These are phyloP conservation scores for Atherinosoma microstoma DNA, from an alignment of 2,797 vertebrate genomes.

Conservation along the genomic window DNA sequence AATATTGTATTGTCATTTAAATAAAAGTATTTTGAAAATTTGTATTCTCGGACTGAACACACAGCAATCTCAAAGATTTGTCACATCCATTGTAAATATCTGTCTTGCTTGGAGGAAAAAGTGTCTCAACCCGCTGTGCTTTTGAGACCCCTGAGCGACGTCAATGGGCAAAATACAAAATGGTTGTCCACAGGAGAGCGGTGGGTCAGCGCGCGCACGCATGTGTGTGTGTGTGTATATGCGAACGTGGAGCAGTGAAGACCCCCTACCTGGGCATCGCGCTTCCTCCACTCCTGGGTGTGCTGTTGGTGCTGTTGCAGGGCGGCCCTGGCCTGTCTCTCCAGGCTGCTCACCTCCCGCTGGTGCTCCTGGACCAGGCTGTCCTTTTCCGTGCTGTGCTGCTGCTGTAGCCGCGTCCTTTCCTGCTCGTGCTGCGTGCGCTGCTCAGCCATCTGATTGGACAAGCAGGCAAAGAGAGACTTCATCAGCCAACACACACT, in stretches of 20 bases:
- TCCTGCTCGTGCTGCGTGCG: slow-evolving; percentile 96
- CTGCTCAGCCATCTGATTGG: slow-evolving; percentile 99
- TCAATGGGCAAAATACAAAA: slow-evolving; percentile 68
- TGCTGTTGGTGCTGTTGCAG: slow-evolving; percentile 91
- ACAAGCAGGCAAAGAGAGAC: slow-evolving; percentile 91
- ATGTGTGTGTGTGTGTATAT: slow-evolving; percentile 32
- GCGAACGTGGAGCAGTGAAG: slow-evolving; percentile 66
- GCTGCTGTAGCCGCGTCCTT: slow-evolving; percentile 96
- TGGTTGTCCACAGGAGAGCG: slow-evolving; percentile 66
- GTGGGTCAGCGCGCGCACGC: slow-evolving; percentile 49
- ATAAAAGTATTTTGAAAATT: slow-evolving; percentile 5
- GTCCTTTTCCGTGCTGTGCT: slow-evolving; percentile 93
- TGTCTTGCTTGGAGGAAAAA: slow-evolving; percentile 51
- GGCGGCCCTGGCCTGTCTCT: slow-evolving; percentile 89
- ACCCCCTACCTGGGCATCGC: slow-evolving; percentile 92
- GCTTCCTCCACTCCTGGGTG: slow-evolving; percentile 91
- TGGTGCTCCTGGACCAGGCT: slow-evolving; percentile 93
- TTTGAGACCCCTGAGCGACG: slow-evolving; percentile 68
- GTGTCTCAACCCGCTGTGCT: slow-evolving; percentile 64
- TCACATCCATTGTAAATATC: slow-evolving; percentile 13
- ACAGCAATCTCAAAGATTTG: slow-evolving; percentile 21
- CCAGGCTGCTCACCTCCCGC: slow-evolving; percentile 91
- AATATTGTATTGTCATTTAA: slow-evolving; percentile 16
- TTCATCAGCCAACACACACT: slow-evolving; percentile 90
- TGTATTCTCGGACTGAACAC: background rate